A percentile compares a stretch with the other conserved stretches of the same genome.
Evolutionary conservation across 2,797 vertebrate species (phyloP).

Genomic region (Scolopax rusticola): DNA sequence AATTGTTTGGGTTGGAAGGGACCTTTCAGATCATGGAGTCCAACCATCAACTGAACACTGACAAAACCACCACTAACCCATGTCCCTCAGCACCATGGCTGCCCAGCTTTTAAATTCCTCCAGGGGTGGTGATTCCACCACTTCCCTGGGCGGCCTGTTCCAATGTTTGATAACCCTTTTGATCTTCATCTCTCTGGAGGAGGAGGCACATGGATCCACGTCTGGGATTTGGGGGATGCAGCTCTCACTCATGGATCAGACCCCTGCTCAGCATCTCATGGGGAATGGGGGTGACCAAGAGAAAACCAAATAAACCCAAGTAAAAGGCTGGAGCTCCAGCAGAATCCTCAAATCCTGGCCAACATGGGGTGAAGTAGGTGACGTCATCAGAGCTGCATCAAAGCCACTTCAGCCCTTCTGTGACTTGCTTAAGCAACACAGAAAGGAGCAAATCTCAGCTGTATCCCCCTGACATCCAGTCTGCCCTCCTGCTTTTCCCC

Average conservation of each 20-base stretch:
- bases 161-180: background rate
- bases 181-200: background rate
- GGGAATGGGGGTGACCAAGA: background rate
- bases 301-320: background rate
- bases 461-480: background rate
- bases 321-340: background rate
- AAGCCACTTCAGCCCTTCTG: background rate
- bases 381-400: background rate
- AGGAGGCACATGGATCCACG: rapidly evolving
- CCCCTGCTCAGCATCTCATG: background rate
- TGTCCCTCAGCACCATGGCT: background rate
- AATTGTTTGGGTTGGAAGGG: background rate
- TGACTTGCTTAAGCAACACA: background rate
- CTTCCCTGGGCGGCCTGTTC: background rate
- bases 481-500: rapidly evolving
- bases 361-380: rapidly evolving
- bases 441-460: background rate
- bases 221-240: background rate
- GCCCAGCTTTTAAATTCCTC: background rate
- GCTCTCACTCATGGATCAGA: background rate
- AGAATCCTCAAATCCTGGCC: background rate
- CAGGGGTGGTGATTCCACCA: background rate
- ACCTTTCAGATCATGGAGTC: background rate
- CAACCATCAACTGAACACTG: background rate
- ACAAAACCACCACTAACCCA: background rate